A percentile compares a stretch with the other conserved stretches of the same genome.
Conservation (phyloP, 2,113 vertebrate genomes). For the Pluvianellus socialis region DNA sequence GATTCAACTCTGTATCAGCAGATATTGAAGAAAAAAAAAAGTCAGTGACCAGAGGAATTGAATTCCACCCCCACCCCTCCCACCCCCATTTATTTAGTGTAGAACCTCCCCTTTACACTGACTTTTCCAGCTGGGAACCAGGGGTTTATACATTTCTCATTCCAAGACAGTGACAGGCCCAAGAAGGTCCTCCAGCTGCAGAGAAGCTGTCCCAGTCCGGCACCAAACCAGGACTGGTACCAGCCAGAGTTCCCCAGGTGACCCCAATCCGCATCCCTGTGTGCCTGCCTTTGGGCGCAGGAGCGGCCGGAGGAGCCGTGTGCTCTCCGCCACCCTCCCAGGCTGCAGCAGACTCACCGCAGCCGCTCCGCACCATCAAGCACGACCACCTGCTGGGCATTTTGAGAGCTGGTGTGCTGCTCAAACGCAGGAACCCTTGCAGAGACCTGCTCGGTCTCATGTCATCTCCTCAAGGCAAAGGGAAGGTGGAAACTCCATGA, state of each 20-base stretch:
- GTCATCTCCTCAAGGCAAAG: not conserved
- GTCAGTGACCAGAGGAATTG: not conserved
- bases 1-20: not conserved
- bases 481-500: not conserved
- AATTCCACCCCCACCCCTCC: too few species aligned
- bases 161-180: not conserved
- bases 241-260: not conserved
- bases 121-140: not conserved
- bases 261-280: rapidly evolving
- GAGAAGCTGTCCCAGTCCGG: not conserved
- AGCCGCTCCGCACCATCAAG: not conserved
- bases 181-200: not conserved
- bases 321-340: rapidly evolving
- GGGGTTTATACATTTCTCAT: not conserved
- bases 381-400: rapidly evolving
- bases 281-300: rapidly evolving
- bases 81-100: not conserved
- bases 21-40: not conserved
- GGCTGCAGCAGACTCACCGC: too few species aligned
- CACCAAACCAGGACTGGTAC: not conserved
- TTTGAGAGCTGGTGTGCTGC: not conserved
- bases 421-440: rapidly evolving
- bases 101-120: not conserved
- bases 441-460: not conserved
- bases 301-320: not conserved